Conservation (phyloP, 2,797 vertebrate species). For the Sebastes itinus region DNA sequence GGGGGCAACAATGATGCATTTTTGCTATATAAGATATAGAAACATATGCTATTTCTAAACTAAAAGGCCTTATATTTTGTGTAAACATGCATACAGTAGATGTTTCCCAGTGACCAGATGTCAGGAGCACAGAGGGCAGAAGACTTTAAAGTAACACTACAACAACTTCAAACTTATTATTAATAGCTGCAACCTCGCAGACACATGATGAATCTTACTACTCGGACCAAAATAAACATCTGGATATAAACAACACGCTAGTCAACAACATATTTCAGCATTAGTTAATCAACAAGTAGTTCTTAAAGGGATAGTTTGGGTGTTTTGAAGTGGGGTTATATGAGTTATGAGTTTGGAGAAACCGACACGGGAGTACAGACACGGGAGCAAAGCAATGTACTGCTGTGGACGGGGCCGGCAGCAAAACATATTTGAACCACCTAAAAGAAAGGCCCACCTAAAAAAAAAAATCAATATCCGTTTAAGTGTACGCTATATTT, state of each 20-base stretch:
- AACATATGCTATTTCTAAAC: background rate
- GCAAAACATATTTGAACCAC: too few relatives aligned
- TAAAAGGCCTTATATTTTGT: background rate
- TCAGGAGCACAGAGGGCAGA: background rate
- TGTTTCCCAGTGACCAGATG: slow-evolving; percentile 6
- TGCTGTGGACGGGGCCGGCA: too few relatives aligned
- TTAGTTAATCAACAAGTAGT: background rate
- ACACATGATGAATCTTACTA: background rate
- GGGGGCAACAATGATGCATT: slow-evolving; percentile 48
- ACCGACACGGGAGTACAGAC: too few relatives aligned
- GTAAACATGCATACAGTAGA: background rate
- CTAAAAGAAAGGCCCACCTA: too few relatives aligned
- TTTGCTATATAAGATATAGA: slow-evolving; percentile 12
- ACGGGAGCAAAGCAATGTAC: too few relatives aligned
- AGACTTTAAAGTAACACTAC: background rate
- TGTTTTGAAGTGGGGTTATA: too few relatives aligned
- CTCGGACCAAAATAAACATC: background rate
- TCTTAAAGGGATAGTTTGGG: background rate
- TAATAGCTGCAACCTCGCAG: slow-evolving; percentile 3
- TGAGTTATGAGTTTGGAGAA: too few relatives aligned
- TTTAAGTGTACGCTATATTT: too few relatives aligned
- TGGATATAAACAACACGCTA: slow-evolving; percentile 5
- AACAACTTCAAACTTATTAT: background rate
- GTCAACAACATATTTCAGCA: background rate
- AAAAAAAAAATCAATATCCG: too few relatives aligned